phyloP scores from a whole-genome alignment of 2,888 invertebrate genomes.

The Pseudeuparius sepicola region DNA sequence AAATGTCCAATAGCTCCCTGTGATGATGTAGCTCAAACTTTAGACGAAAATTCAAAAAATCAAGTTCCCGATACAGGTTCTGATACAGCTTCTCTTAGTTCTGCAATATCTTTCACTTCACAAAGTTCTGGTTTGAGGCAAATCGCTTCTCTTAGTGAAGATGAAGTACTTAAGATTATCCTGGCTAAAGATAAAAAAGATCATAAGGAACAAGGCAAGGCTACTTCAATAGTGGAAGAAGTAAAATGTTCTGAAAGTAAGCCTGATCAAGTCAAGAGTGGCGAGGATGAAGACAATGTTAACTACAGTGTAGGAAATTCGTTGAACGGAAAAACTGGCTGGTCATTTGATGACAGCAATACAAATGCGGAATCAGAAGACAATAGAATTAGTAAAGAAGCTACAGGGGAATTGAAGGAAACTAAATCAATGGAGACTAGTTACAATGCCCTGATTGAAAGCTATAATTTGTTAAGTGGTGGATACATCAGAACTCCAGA shows the following conservation, averaged over 20 bases:
- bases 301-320: slow-evolving; percentile 49
- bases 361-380: slow-evolving; percentile 13
- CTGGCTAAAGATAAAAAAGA: slow-evolving; percentile 42
- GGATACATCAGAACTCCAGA: slow-evolving; percentile 43
- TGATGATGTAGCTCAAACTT: slow-evolving; percentile 62
- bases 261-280: slow-evolving; percentile 11
- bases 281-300: slow-evolving; percentile 19
- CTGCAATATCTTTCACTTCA: slow-evolving; percentile 38
- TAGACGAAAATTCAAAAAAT: slow-evolving; percentile 26
- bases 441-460: slow-evolving; percentile 49
- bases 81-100: slow-evolving; percentile 36
- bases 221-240: slow-evolving; percentile 18
- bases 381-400: slow-evolving; percentile 11
- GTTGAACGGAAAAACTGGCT: slow-evolving; percentile 53
- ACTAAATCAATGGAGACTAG: slow-evolving; percentile 40
- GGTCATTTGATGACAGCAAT: slow-evolving; percentile 44
- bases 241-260: slow-evolving; percentile 24
- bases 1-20: slow-evolving; percentile 64
- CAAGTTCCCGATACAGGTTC: slow-evolving; percentile 27
- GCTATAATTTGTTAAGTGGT: slow-evolving; percentile 43
- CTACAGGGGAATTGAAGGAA: slow-evolving; percentile 17
- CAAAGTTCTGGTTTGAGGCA: slow-evolving; percentile 42
- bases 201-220: slow-evolving; percentile 14
- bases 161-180: slow-evolving; percentile 63
- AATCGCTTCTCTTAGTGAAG: slow-evolving; percentile 52